phyloP scores from a whole-genome alignment of 2,888 invertebrate species.

The Ethmia dodecea region DNA sequence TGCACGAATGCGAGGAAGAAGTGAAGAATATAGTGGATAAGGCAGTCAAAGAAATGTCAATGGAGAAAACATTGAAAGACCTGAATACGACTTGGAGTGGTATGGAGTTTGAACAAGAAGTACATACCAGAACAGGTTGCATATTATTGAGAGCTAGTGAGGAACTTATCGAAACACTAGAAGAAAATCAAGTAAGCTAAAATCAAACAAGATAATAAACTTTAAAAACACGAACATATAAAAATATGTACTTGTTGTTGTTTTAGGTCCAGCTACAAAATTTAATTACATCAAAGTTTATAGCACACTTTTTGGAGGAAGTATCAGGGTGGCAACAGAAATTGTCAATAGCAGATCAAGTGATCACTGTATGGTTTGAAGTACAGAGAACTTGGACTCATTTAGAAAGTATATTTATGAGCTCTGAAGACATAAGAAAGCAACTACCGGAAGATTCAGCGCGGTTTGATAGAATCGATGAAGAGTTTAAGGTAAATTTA shows the following conservation, averaged over 20 bases:
- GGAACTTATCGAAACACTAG: conserved; percentile 96
- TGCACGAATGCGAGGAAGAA: conserved; percentile 98
- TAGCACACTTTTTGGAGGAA: conserved; percentile 96
- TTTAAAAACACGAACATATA: background rate
- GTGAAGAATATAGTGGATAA: conserved; percentile 98
- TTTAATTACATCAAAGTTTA: conserved; percentile 97
- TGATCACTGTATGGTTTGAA: conserved; percentile 95
- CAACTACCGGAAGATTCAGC: conserved; percentile 96
- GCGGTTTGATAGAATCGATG: conserved; percentile 93
- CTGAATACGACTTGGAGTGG: conserved; percentile 93
- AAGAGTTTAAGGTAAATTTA: conserved; percentile 86
- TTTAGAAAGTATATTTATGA: conserved; percentile 98
- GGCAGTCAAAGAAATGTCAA: conserved; percentile 98
- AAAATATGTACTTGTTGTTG: conserved; percentile 1
- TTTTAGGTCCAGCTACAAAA: conserved; percentile 93
- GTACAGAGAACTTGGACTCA: conserved; percentile 98
- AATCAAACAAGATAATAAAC: background rate
- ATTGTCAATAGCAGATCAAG: conserved; percentile 95
- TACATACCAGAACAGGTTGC: conserved; percentile 91
- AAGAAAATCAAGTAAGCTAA: conserved; percentile 92
- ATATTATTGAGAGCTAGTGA: conserved; percentile 93
- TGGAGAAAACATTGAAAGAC: conserved; percentile 96
- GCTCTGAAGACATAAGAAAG: conserved; percentile 96
- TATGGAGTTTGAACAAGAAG: conserved; percentile 95
- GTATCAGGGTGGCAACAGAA: conserved; percentile 97